Conservation (phyloP, 2,888 invertebrate species). For the Drosophila subsilvestris region DNA sequence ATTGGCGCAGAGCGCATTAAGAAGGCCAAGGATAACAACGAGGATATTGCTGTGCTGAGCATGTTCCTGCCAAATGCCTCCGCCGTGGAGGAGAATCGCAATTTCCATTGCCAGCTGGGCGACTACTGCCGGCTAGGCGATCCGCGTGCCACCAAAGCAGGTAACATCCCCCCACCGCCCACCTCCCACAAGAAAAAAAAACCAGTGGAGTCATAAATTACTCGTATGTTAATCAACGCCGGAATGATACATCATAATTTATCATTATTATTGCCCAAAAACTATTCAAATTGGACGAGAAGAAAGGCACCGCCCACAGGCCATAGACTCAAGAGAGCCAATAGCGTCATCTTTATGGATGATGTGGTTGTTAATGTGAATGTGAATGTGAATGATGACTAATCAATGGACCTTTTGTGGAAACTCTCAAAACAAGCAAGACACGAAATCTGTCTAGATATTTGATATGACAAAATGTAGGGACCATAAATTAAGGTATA, state of each 20-base stretch:
- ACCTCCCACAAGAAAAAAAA: not conserved
- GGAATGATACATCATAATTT: conserved; percentile 71
- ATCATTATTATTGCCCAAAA: conserved; percentile 67
- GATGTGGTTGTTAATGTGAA: conserved; percentile 13
- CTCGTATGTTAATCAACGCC: conserved; percentile 51
- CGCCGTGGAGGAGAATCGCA: conserved; percentile 88
- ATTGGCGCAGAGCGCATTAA: conserved; percentile 93
- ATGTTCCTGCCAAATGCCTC: conserved; percentile 90
- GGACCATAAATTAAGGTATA: conserved; percentile 14
- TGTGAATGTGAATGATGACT: conserved; percentile 24
- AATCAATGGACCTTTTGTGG: conserved; percentile 33
- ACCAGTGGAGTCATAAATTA: not conserved
- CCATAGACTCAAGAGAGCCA: not conserved
- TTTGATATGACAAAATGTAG: conserved; percentile 5
- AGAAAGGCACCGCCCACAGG: conserved; percentile 60
- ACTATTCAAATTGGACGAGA: conserved; percentile 48
- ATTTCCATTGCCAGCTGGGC: conserved; percentile 91
- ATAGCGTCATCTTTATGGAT: conserved; percentile 61
- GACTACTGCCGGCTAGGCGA: conserved; percentile 91
- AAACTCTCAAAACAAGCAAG: conserved; percentile 23
- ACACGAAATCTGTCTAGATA: conserved; percentile 21
- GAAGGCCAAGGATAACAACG: conserved; percentile 91
- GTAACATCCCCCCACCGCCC: conserved; percentile 84
- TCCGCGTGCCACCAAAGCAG: conserved; percentile 91
- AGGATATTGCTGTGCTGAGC: conserved; percentile 94